Evolutionary conservation across 2,797 vertebrate genomes (phyloP), one percentile per base, ranked within the genome.

Genomic region (Loris lydekkerianus): DNA sequence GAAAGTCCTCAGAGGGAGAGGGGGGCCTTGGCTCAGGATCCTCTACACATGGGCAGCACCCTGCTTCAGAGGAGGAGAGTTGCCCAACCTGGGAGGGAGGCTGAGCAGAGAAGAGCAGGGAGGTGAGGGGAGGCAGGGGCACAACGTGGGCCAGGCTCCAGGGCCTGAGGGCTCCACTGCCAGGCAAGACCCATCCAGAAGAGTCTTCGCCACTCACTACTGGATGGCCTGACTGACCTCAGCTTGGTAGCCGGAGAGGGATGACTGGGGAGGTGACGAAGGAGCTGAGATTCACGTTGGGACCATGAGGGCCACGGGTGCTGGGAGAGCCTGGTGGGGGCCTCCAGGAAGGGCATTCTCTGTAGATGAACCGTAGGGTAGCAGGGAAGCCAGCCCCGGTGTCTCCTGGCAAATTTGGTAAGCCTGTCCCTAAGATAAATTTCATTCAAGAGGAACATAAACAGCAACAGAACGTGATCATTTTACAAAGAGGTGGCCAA

Each of bases 71-170:
- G 49, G 40, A 85, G 61, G 34, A 76, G 70, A 31, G 40, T 3
- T 29, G 58, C 25, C 43, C 18, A 10, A 67, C 1, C 80, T 9
- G 73, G n/a, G 18, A 43, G 53, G 37, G 87, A 77, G 69, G 20
- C 11, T 37, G 46, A 49, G 60, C 7, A 7, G 53, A 20, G 11
- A 5, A 31, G 15, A 40, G 31, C 14, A 7, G 10, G n/a, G 67
- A 13, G 17, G 15, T 7, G 11, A 17, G 3, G 27, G n/a, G 17
- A n/a, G 31, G 17, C 21, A 23, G 20, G 11, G 13, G 15, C 25
- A 7, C 25, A 21, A 0, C 0, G 17, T 5, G 23, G 86, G 1
- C n/a, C 0, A 0, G 46, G 25, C 46, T 21, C 0, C 9, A 34
- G 15, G 17, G 43, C 27, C 60, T 9, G 60, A 25, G 60, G 60